Percentiles rank a stretch among this genome's conserved stretches.
Conservation (phyloP, 2,888 invertebrate genomes). For the Chydorus sphaericus region DNA sequence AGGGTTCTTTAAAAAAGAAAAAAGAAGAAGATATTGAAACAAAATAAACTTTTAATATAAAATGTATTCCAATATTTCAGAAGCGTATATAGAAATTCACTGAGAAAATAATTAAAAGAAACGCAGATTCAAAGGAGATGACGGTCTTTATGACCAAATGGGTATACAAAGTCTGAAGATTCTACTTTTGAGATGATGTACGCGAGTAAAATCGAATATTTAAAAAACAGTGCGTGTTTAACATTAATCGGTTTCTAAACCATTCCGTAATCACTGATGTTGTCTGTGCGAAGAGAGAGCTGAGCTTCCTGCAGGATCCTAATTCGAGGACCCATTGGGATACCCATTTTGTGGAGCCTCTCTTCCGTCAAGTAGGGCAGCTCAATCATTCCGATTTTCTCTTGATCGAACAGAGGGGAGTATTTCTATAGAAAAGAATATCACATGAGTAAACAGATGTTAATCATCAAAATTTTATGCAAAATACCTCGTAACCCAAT, state of each 20-base stretch:
- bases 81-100: no score
- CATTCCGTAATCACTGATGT: conserved; percentile 20
- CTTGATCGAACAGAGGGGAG: conserved; percentile 62
- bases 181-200: no score
- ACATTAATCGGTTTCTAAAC: neutral
- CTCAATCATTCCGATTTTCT: conserved; percentile 78
- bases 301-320: conserved; percentile 76
- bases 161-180: no score
- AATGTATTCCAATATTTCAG: conserved; percentile 4
- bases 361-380: conserved; percentile 81
- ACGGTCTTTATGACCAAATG: no score
- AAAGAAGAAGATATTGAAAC: no score
- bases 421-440: conserved; percentile 52
- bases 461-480: neutral
- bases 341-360: conserved; percentile 67
- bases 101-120: neutral
- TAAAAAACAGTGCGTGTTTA: neutral
- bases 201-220: no score
- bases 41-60: conserved; percentile 1
- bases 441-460: neutral
- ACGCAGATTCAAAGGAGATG: neutral
- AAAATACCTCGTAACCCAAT: conserved; percentile 69
- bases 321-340: conserved; percentile 76
- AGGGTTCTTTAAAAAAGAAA: no score
- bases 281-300: conserved; percentile 19